Conservation (phyloP, 2,113 vertebrate genomes). For the Phyllostomus discolor region DNA sequence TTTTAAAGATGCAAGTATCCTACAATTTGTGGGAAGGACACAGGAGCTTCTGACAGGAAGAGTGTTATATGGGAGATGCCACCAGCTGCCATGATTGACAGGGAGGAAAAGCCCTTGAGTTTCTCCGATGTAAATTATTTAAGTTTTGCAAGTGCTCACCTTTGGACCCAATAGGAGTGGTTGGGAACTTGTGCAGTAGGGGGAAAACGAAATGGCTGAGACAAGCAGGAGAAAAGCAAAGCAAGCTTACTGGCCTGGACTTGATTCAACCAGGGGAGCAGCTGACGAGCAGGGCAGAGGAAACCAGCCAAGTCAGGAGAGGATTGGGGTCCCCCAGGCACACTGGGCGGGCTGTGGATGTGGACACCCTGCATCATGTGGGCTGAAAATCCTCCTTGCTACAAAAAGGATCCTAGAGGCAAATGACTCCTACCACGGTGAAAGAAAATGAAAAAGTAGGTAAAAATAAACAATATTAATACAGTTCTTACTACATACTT, state of each 20-base stretch:
- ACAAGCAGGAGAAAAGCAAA: slow-evolving; percentile 24
- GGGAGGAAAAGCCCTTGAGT: background rate
- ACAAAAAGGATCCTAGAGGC: background rate
- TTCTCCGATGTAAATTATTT: slow-evolving; percentile 38
- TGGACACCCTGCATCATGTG: background rate
- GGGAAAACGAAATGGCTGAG: slow-evolving; percentile 19
- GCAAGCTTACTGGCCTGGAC: slow-evolving; percentile 33
- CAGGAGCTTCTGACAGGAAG: background rate
- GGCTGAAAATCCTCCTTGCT: background rate
- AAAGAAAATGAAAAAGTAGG: slow-evolving; percentile 23
- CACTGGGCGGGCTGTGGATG: background rate
- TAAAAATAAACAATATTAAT: background rate
- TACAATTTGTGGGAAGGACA: background rate
- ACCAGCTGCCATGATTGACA: background rate
- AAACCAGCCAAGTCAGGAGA: background rate
- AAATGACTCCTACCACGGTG: background rate
- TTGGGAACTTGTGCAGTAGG: background rate
- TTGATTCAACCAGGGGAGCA: slow-evolving; percentile 31
- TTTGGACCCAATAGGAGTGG: background rate
- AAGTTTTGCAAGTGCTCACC: background rate
- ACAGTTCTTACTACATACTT: background rate
- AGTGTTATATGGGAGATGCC: background rate
- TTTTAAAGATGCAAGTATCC: slow-evolving; percentile 18
- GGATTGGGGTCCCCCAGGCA: fast-evolving
- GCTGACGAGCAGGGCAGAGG: background rate